These are phyloP conservation scores for Globodera ellingtonae DNA, from an alignment of 1,140 invertebrate genomes.

Conservation along the genomic window DNA sequence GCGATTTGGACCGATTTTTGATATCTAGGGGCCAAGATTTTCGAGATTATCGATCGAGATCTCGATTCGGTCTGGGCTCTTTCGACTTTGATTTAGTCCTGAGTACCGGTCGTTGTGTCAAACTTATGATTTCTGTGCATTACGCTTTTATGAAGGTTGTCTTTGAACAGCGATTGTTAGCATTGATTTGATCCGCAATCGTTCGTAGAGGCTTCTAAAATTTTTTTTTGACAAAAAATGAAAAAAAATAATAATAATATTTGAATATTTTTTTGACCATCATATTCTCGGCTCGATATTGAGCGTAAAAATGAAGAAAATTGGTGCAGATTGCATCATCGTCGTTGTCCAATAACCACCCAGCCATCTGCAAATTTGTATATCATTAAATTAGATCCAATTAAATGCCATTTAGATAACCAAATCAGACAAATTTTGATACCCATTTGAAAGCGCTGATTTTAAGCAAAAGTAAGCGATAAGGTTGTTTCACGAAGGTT, in stretches of 20 bases:
- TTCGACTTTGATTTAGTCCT: too few species aligned
- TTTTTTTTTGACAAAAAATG: neutral
- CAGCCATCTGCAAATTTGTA: constrained; percentile 36
- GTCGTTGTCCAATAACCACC: constrained; percentile 48
- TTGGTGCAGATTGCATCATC: constrained; percentile 32
- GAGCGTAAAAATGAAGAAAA: constrained; percentile 42
- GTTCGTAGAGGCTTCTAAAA: constrained; percentile 29
- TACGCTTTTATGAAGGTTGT: constrained; percentile 45
- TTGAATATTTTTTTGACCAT: neutral
- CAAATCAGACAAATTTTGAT: too few species aligned
- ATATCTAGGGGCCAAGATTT: too few species aligned
- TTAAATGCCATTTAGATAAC: too few species aligned
- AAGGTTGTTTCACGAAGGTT: too few species aligned
- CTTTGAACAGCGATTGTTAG: constrained; percentile 34
- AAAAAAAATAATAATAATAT: neutral
- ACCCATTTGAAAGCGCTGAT: too few species aligned
- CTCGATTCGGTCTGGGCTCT: too few species aligned
- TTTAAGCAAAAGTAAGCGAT: too few species aligned
- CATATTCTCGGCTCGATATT: constrained; percentile 55
- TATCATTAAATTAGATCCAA: too few species aligned
- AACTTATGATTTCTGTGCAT: neutral
- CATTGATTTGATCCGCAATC: constrained; percentile 51
- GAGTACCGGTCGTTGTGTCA: too few species aligned
- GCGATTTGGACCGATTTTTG: too few species aligned
- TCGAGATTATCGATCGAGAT: too few species aligned